Percentiles rank a stretch among this genome's conserved stretches.
Evolutionary conservation across 2,113 vertebrate genomes (phyloP).

Genomic region (Tringa solitaria): DNA sequence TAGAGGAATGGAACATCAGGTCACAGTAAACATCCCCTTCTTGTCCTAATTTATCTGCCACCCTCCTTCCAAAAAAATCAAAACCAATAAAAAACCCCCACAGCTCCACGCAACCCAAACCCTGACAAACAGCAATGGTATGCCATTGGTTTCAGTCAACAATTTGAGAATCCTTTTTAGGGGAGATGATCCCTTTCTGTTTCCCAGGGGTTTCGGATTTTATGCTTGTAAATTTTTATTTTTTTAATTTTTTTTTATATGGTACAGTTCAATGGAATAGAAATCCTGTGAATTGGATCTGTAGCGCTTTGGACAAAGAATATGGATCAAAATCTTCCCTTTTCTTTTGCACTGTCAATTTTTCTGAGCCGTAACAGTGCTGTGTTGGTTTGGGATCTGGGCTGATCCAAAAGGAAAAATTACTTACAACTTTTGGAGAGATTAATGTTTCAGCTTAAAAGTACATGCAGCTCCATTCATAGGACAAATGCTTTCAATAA

Average conservation of each 20-base stretch:
- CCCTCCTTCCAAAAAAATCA: background rate
- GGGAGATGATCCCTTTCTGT: background rate
- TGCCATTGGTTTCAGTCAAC: background rate
- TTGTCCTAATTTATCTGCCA: background rate
- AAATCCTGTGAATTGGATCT: constrained; percentile 12
- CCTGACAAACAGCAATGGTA: background rate
- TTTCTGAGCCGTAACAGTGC: constrained; percentile 51
- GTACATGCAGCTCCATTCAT: background rate
- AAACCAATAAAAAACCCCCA: background rate
- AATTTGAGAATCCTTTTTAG: background rate
- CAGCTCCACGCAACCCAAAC: background rate
- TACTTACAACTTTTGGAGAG: constrained; percentile 1
- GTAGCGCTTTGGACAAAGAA: constrained; percentile 28
- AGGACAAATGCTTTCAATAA: constrained; percentile 12
- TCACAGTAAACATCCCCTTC: background rate
- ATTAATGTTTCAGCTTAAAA: constrained; percentile 17
- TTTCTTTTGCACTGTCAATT: constrained; percentile 37
- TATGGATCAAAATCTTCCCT: constrained; percentile 9
- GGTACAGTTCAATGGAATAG: constrained; percentile 10
- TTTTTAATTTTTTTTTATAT: background rate
- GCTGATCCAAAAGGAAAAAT: constrained; percentile 25
- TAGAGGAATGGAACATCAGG: background rate
- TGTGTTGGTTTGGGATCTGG: constrained; percentile 63
- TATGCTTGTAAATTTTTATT: background rate
- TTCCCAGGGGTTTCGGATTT: background rate